These are phyloP conservation scores for Sphenopsis melanotis DNA, from an alignment of 2,797 vertebrate genomes.

Conservation along the genomic window DNA sequence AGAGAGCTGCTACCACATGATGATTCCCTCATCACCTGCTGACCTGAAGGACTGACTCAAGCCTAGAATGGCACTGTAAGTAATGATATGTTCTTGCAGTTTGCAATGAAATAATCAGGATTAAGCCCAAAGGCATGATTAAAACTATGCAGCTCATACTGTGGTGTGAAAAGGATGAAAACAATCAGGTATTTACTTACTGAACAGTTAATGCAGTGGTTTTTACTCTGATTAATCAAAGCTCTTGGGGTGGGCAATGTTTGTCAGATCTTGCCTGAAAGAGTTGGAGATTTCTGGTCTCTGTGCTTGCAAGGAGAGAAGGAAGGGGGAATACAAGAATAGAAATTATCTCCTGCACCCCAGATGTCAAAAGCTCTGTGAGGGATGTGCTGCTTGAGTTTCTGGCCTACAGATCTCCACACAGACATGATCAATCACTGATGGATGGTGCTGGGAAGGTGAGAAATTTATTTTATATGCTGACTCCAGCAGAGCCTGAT, in stretches of 20 bases:
- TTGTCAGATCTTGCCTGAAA: neutral
- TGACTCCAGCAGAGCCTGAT: neutral
- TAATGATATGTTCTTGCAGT: constrained; percentile 31
- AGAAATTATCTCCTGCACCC: neutral
- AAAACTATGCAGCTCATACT: neutral
- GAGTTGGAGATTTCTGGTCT: neutral
- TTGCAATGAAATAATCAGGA: constrained; percentile 13
- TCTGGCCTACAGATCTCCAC: neutral
- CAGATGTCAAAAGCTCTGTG: neutral
- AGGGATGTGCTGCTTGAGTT: neutral
- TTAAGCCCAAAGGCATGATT: constrained; percentile 32
- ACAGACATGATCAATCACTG: neutral
- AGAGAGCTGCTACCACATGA: neutral
- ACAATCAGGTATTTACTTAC: neutral
- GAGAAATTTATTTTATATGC: neutral
- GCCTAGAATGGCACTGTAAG: neutral
- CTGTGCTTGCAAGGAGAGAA: neutral
- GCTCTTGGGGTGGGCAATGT: neutral
- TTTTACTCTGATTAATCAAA: neutral
- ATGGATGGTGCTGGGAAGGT: neutral
- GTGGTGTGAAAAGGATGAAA: constrained; percentile 11
- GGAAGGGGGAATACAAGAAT: neutral
- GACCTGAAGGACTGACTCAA: neutral
- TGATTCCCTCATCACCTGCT: neutral
- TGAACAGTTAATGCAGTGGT: neutral